Base-by-base conservation (phyloP, 1,140 invertebrate genomes). In the Habropoda laboriosa region DNA sequence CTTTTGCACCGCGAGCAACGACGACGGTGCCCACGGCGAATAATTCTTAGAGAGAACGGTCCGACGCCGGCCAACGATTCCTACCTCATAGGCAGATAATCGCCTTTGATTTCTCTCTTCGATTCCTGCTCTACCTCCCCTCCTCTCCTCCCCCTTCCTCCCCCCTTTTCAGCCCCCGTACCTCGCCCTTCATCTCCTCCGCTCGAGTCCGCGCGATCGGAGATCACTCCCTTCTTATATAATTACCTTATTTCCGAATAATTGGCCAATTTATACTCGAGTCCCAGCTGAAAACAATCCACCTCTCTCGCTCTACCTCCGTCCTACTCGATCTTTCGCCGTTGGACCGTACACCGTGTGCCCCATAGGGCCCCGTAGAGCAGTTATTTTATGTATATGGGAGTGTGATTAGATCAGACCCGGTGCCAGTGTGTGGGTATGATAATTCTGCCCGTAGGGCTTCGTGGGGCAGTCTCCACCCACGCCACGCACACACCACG, bases 241-340 rank as follows among this genome's bases (percentile, higher is more conserved):
- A 93, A 93, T 93, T 93, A 93, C 91, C 91, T 92, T 92, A 92
- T 93, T 93, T 92, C 91, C 92, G 91, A 93, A 92, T 93, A 92
- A 93, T 93, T 92, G 91, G 91, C 91, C 92, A 93, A 92, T 93
- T 93, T 93, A 92, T 93, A 93, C 92, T 93, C 91, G 91, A 92
- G 91, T 92, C 89, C 90, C 91, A 92, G 91, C 91, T 93, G 91
- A 93, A 92, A 93, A 93, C 91, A 93, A 92, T 92, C 91, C 90
- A 86, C 88, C 87, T 90, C 85, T 87, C 83, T 89, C 78, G 57
- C 83, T 88, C 85, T 86, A 76, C 71, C 70, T 87, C 85, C 82
- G 75, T 87, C 81, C 71, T 63, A 82, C 85, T 80, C 79, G 79
- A 53, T 71, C 66, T 66, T 80, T 85, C 85, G 79, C 86, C 75